phyloP scores from a whole-genome alignment of 2,888 invertebrate genomes.

The Agonopterix alstromeriana region DNA sequence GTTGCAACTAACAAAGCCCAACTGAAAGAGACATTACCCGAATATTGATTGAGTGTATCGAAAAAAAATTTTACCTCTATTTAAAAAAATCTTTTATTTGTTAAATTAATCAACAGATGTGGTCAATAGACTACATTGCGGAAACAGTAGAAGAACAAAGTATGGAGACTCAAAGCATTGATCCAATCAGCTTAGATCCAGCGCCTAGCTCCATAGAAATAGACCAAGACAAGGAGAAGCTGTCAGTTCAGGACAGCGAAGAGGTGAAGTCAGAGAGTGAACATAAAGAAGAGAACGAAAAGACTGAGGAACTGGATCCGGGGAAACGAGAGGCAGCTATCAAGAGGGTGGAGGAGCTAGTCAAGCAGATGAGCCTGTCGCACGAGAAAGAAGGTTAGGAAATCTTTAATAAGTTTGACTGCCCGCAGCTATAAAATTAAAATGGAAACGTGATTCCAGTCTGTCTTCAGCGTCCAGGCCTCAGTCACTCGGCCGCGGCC shows the following conservation, averaged over 20 bases:
- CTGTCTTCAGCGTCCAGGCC: no score
- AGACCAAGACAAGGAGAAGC: slow-evolving; percentile 31
- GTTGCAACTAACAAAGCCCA: no score
- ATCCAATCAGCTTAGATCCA: slow-evolving; percentile 34
- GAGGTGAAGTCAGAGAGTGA: slow-evolving; percentile 34
- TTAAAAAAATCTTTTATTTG: no score
- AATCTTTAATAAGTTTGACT: no score
- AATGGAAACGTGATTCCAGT: no score
- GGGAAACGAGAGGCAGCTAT: slow-evolving; percentile 66
- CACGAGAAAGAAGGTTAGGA: slow-evolving; percentile 77
- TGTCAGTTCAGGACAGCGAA: slow-evolving; percentile 42
- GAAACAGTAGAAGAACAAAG: slow-evolving; percentile 67
- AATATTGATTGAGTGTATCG: no score
- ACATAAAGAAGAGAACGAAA: slow-evolving; percentile 27
- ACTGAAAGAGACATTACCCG: no score
- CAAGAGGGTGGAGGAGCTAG: slow-evolving; percentile 79
- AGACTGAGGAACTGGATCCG: slow-evolving; percentile 41
- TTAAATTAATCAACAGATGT: slow-evolving; percentile 83
- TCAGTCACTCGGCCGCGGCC: no score
- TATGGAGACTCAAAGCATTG: slow-evolving; percentile 36
- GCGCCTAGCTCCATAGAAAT: slow-evolving; percentile 41
- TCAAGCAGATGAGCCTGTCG: slow-evolving; percentile 89
- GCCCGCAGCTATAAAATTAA: background rate
- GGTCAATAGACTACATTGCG: slow-evolving; percentile 94
- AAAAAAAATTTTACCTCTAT: no score